Base-by-base conservation (phyloP, 2,797 vertebrate species). In the Florisuga fusca region DNA sequence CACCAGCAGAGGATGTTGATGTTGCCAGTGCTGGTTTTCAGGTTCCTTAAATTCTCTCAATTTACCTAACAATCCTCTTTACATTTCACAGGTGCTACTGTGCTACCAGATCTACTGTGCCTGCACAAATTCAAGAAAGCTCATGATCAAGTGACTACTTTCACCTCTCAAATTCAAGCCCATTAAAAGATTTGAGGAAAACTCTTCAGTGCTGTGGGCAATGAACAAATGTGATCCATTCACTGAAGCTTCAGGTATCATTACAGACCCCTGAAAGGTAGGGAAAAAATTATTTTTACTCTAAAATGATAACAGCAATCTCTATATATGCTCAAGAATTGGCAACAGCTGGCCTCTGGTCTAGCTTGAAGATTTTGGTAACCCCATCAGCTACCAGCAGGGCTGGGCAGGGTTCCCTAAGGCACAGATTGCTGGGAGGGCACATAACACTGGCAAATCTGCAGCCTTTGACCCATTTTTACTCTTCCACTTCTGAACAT, bases 111-210 rank as follows among this genome's bases (percentile, higher is more conserved):
- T 22, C 76, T 85, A 18, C 34, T 53, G 18, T 50, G 26, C 36
- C 46, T 83, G 36, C 50, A 69, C 59, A 78, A 41, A 45, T 72
- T 85, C 50, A 45, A 72, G 23, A 77, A 92, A 85, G 9, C 41
- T 72, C 7, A 0, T 55, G 27, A 18, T 78, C 25, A 58, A 36
- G 22, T 4, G 2, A 57, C 50, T 84, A 27, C 68, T 90, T 89
- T 94, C 79, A 69, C 72, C 8, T 46, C 43, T 87, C n/a, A 34
- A 26, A 55, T 79, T 84, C 72, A 95, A 94, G 31, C 50, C 81
- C 22, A 54, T 89, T 84, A 68, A 87, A 94, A 34, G 58, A 82
- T 55, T 87, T 85, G 68, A 87, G 27, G 21, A 83, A 87, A 93
- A 55, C 15, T 67, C 2, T 74, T 75, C 58, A 51, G 64, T 46